Evolutionary conservation across 2,888 invertebrate genomes (phyloP), one percentile per base, ranked within the genome.

Genomic region (Lapara coniferarum): DNA sequence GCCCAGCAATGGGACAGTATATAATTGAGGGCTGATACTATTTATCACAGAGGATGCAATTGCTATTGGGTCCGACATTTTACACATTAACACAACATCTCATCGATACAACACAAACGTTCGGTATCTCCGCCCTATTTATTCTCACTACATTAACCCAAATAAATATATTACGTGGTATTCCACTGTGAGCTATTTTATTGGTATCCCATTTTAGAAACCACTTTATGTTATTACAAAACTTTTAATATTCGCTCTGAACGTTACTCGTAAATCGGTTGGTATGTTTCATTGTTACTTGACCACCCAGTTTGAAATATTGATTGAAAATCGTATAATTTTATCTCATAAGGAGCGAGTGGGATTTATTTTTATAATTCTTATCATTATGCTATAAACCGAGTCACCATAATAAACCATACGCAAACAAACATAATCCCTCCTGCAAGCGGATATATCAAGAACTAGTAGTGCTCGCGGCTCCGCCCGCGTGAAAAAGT

Each of bases 121-220:
- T 63, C 16, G 16, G 46, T 19, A 63, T 63, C 52, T 8, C n/a
- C 66, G 30, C 30, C 66, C 52, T 66, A 49, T 51, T 66, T 66
- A 66, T 51, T 52, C 51, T 13, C 13, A 73, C 71, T 79, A 80
- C 85, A 85, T 86, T 86, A 85, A 85, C 86, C 87, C 79, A 81
- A 77, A 85, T 84, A 81, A 78, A 80, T 81, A 81, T 78, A 71
- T 68, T 63, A 69, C 68, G 53, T 55, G 68, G 16, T 69, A 73
- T 72, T 69, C 70, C 69, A 59, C 72, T 46, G 63, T 66, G 68
- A 67, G 70, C 66, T 66, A 58, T 72, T 76, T 73, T 75, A 76
- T 73, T 74, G 71, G 68, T 55, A 69, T 72, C 71, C 74, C 66
- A 66, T 72, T 74, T 73, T 71, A 71, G 74, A 74, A 68, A 69